phyloP scores from a whole-genome alignment of 2,888 invertebrate species.

The Calameuta filiformis region DNA sequence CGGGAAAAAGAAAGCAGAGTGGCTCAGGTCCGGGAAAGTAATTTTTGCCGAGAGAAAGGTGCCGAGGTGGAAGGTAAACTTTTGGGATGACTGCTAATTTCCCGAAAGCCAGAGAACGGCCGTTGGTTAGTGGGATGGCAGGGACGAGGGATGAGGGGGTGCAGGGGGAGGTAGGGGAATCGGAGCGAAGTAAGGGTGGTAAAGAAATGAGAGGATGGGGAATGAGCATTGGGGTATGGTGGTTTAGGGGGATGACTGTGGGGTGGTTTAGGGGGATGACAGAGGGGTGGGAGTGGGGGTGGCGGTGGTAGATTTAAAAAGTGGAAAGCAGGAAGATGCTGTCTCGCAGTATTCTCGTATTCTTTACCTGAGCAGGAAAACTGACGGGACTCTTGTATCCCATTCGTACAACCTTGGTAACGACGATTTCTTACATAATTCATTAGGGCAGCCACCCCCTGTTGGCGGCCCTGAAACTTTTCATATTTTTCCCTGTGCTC shows the following conservation, averaged over 20 bases:
- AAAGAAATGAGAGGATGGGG: not conserved
- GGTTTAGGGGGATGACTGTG: too few relatives aligned
- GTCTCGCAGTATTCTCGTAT: not conserved
- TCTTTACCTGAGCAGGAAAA: not conserved
- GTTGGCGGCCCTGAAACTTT: not conserved
- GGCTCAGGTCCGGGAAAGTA: not conserved
- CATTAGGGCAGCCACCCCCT: not conserved
- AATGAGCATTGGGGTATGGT: not conserved
- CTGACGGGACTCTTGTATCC: not conserved
- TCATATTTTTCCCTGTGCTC: not conserved
- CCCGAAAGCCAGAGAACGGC: not conserved
- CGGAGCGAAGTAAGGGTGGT: not conserved
- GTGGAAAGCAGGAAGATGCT: not conserved
- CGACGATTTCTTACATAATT: conserved; percentile 2
- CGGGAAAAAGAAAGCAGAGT: not conserved
- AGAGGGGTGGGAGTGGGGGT: too few relatives aligned
- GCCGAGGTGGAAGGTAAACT: not conserved
- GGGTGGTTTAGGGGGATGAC: too few relatives aligned
- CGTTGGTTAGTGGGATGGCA: not conserved
- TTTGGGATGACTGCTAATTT: not conserved
- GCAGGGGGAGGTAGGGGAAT: not conserved
- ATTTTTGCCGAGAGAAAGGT: not conserved
- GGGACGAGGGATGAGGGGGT: not conserved
- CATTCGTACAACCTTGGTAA: not conserved
- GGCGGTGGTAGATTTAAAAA: not conserved